Evolutionary conservation across 2,888 invertebrate species (phyloP).

Genomic region (Yponomeuta cagnagella): DNA sequence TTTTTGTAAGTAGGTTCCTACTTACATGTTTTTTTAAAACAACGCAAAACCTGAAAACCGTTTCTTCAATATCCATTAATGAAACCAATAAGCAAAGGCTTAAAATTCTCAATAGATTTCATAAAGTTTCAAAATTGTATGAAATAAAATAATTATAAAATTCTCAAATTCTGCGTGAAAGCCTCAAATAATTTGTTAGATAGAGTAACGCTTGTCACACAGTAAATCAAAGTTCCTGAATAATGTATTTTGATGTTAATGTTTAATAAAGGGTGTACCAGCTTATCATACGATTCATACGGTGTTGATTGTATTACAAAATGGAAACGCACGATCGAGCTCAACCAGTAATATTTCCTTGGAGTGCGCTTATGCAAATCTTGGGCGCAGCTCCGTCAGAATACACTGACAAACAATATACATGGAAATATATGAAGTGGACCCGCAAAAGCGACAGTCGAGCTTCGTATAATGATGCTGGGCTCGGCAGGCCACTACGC

Average conservation of each 20-base stretch:
- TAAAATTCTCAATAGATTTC: no score
- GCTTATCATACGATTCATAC: conserved; percentile 41
- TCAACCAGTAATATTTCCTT: conserved; percentile 45
- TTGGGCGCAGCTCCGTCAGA: conserved; percentile 18
- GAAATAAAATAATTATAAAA: no score
- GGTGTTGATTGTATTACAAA: conserved; percentile 61
- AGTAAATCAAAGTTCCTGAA: no score
- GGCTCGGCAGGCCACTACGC: neutral
- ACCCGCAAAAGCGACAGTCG: conserved; percentile 50
- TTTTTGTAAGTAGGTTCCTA: no score
- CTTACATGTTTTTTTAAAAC: no score
- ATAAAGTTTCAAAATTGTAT: no score
- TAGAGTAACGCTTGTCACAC: no score
- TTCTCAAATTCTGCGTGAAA: no score
- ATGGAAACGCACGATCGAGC: conserved; percentile 46
- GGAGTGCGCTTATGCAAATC: conserved; percentile 58
- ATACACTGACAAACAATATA: conserved; percentile 60
- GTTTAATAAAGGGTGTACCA: conserved; percentile 10
- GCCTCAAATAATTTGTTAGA: no score
- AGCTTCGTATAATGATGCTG: conserved; percentile 11
- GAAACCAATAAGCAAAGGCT: no score
- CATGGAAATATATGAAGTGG: conserved; percentile 58
- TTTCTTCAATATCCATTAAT: no score
- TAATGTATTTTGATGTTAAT: neutral
- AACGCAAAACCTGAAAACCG: no score